phyloP scores from a whole-genome alignment of 2,888 invertebrate genomes.

The Acleris sparsana region DNA sequence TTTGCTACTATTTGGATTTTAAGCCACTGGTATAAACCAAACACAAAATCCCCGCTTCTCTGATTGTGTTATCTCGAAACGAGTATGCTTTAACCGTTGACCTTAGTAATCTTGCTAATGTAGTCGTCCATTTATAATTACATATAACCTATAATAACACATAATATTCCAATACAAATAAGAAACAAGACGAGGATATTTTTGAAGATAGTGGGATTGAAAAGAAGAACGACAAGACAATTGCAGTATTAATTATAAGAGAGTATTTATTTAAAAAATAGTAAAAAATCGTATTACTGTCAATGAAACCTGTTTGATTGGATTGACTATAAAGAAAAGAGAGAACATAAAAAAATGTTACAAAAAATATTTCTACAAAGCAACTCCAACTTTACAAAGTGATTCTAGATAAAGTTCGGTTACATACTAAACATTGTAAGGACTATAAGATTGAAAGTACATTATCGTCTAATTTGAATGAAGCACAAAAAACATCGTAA shows the following conservation, averaged over 20 bases:
- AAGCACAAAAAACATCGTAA: constrained; percentile 21
- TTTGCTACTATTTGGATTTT: not conserved
- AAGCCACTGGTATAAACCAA: not conserved
- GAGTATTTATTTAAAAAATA: too few species aligned
- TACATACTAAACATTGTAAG: too few species aligned
- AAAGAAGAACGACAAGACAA: too few species aligned
- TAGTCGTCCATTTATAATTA: not conserved
- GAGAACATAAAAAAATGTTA: too few species aligned
- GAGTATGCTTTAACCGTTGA: constrained; percentile 32
- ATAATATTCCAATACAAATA: not conserved
- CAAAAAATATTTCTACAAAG: too few species aligned
- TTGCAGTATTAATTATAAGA: too few species aligned
- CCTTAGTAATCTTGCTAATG: constrained; percentile 36
- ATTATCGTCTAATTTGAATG: constrained; percentile 7
- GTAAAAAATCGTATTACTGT: too few species aligned
- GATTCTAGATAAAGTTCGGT: too few species aligned
- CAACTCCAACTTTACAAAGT: too few species aligned
- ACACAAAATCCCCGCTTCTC: constrained; percentile 8
- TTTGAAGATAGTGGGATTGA: not conserved
- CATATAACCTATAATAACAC: not conserved
- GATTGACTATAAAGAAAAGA: too few species aligned
- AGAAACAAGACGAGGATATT: not conserved
- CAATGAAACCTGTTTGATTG: too few species aligned
- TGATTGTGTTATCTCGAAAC: constrained; percentile 14
- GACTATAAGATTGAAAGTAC: too few species aligned